phyloP scores from a whole-genome alignment of 2,113 vertebrate species.

The Podiceps cristatus region DNA sequence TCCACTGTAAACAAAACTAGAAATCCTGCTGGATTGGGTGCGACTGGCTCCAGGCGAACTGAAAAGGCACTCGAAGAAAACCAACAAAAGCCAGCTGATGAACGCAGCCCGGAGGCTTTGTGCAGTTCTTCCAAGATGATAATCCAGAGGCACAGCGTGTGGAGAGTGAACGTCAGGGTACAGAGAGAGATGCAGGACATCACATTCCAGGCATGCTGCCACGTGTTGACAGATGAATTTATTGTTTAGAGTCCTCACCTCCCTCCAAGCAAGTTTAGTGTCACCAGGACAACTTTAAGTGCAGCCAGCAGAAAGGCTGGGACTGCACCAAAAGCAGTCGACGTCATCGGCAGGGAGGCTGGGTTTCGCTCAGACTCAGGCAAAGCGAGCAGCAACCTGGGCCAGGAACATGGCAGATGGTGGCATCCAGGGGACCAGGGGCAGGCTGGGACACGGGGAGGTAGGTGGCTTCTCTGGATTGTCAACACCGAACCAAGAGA shows the following conservation, averaged over 20 bases:
- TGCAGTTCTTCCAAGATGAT: not conserved
- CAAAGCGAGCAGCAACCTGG: not conserved
- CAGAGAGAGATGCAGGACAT: not conserved
- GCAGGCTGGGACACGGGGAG: not conserved
- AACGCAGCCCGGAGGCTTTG: not conserved
- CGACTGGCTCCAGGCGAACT: conserved; percentile 11
- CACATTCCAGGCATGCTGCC: not conserved
- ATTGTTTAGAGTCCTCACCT: not conserved
- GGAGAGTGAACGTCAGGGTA: not conserved
- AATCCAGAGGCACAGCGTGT: fast-evolving
- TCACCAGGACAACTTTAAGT: not conserved
- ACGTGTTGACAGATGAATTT: fast-evolving
- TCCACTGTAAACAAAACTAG: conserved; percentile 48
- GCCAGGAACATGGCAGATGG: fast-evolving
- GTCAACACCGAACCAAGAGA: not conserved
- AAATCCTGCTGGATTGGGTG: not conserved
- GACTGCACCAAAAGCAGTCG: not conserved
- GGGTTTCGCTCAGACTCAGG: not conserved
- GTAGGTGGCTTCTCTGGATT: not conserved
- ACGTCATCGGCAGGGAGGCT: not conserved
- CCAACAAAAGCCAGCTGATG: not conserved
- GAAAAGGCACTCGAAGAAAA: conserved; percentile 56
- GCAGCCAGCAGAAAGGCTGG: not conserved
- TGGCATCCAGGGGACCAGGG: too few relatives aligned
- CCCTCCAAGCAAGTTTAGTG: not conserved